phyloP scores from a whole-genome alignment of 2,113 vertebrate species.

The Phalacrocorax pelagicus region DNA sequence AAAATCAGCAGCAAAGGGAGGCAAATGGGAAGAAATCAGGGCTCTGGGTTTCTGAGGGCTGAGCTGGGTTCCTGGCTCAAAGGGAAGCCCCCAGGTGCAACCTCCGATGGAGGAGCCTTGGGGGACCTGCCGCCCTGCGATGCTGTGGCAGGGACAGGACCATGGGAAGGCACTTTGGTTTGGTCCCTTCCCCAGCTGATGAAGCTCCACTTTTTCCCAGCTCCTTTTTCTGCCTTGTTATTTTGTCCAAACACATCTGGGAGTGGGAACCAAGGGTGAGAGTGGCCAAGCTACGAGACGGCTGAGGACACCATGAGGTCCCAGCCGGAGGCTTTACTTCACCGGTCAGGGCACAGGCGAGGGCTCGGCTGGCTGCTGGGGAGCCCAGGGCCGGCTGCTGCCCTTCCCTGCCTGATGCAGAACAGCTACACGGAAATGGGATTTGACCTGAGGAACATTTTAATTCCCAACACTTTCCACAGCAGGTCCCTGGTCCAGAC shows the following conservation, averaged over 20 bases:
- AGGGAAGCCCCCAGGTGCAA: fast-evolving
- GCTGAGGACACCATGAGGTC: not conserved
- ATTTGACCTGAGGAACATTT: not conserved
- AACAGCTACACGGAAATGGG: not conserved
- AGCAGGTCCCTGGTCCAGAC: not conserved
- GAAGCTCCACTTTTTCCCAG: not conserved
- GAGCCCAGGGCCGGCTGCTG: not conserved
- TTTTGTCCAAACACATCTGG: not conserved
- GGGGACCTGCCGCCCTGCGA: fast-evolving
- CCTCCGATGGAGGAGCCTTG: not conserved
- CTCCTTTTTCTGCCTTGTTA: not conserved
- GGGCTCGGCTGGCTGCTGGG: not conserved
- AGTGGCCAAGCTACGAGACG: fast-evolving
- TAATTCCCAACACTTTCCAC: not conserved
- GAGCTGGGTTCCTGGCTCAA: not conserved
- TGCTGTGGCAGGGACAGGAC: not conserved
- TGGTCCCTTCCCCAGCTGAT: fast-evolving
- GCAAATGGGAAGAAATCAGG: not conserved
- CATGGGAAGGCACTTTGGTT: fast-evolving
- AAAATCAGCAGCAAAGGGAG: not conserved
- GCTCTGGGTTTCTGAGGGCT: not conserved
- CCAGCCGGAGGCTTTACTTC: fast-evolving
- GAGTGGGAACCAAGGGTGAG: not conserved
- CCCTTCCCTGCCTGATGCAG: fast-evolving
- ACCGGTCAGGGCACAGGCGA: fast-evolving